Conservation (phyloP, 2,888 invertebrate genomes). For the Osmoderma eremita region DNA sequence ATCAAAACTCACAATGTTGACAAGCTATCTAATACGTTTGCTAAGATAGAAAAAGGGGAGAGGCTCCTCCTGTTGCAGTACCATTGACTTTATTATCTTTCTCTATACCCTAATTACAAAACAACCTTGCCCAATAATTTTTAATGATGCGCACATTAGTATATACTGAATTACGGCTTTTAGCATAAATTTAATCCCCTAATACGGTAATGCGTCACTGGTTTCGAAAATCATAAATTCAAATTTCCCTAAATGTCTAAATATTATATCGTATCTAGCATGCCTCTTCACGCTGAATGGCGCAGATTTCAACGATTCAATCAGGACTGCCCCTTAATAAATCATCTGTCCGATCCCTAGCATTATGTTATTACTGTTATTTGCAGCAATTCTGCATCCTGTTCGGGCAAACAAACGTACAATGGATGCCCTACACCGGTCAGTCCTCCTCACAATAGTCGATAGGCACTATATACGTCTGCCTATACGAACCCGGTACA, state of each 20-base stretch:
- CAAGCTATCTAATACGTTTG: too few relatives aligned
- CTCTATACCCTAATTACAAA: too few relatives aligned
- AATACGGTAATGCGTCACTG: conserved; percentile 16
- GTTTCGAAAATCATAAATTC: conserved; percentile 47
- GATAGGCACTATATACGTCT: conserved; percentile 50
- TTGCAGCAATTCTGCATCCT: conserved; percentile 61
- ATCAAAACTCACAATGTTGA: too few relatives aligned
- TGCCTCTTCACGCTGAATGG: conserved; percentile 49
- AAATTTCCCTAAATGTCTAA: conserved; percentile 49
- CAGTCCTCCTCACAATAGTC: conserved; percentile 52
- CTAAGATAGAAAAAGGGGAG: too few relatives aligned
- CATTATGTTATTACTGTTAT: conserved; percentile 61
- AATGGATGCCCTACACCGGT: conserved; percentile 59
- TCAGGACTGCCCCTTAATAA: conserved; percentile 56
- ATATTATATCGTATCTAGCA: conserved; percentile 46
- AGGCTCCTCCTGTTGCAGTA: too few relatives aligned
- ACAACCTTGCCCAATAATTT: too few relatives aligned
- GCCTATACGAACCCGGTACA: conserved; percentile 47
- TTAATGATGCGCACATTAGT: too few relatives aligned
- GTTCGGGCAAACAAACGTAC: conserved; percentile 56
- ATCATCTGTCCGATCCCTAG: conserved; percentile 59
- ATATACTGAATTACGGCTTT: too few relatives aligned
- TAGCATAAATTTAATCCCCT: neutral
- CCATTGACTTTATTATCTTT: too few relatives aligned
- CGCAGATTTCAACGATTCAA: conserved; percentile 48